Conservation (phyloP, 2,888 invertebrate genomes). For the Saturnia japonica region DNA sequence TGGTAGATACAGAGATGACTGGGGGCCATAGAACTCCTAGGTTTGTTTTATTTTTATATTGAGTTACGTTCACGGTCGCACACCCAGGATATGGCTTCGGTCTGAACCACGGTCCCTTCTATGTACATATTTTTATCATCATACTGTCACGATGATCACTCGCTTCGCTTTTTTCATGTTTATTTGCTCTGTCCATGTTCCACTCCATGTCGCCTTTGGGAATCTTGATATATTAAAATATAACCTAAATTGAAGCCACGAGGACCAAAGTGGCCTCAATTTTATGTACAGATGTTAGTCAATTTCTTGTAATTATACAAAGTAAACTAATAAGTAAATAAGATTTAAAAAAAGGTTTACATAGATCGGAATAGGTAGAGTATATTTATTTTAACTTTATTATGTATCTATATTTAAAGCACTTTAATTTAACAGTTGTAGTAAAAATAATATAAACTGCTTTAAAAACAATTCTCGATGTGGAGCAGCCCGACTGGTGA, state of each 20-base stretch:
- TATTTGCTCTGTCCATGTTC: slow-evolving; percentile 21
- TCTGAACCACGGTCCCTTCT: slow-evolving; percentile 28
- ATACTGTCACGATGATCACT: slow-evolving; percentile 47
- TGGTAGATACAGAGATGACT: slow-evolving; percentile 85
- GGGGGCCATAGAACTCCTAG: slow-evolving; percentile 86
- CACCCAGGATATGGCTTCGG: slow-evolving; percentile 48
- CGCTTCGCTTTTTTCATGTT: slow-evolving; percentile 57
- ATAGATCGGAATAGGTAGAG: too few relatives aligned
- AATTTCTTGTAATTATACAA: background rate
- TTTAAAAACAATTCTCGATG: too few relatives aligned
- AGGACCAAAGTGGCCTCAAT: too few relatives aligned
- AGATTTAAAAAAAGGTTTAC: too few relatives aligned
- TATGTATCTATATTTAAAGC: too few relatives aligned
- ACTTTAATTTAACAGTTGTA: too few relatives aligned
- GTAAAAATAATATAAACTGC: too few relatives aligned
- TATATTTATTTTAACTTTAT: too few relatives aligned
- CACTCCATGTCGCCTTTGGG: slow-evolving; percentile 7
- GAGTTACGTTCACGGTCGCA: slow-evolving; percentile 71
- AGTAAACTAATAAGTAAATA: background rate
- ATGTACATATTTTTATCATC: slow-evolving; percentile 37
- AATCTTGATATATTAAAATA: background rate
- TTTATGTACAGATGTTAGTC: background rate
- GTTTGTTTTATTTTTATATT: slow-evolving; percentile 82
- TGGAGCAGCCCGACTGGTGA: too few relatives aligned
- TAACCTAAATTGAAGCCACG: slow-evolving; percentile 2